Base-by-base conservation (phyloP, 2,888 invertebrate species). In the Campaea margaritaria region DNA sequence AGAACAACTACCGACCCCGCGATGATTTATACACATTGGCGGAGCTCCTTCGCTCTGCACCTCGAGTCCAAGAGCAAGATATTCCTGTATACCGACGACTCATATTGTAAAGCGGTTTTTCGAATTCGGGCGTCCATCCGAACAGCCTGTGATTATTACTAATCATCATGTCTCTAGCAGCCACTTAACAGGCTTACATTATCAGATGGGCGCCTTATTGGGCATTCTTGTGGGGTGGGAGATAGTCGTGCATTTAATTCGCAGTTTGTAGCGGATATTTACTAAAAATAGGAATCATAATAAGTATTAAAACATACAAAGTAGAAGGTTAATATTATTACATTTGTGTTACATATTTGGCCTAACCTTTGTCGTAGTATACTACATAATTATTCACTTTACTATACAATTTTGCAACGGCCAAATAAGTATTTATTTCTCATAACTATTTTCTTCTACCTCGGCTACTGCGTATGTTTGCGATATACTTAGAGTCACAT, bases 1-100 rank as follows among this genome's bases (percentile, higher is more conserved):
- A 91, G 73, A 89, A 89, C 62, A 85, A 78, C 72, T 91, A 91
- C 73, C 75, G 91, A 59, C 90, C 93, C 64, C 91, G 93, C 42
- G 94, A 94, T 65, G 94, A 94, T 71, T 89, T 94, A 46, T 94
- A 94, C 79, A 94, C 94, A 0, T 83, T 94, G 49, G 93, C 94
- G 8, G 94, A 94, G 72, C 84, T 94, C 45, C 83, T 95, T 55
- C 89, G 91, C 67, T 89, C 93, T 7, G 86, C 91, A n/a, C 93
- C 92, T 0, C 81, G 90, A 49, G 93, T 92, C 43, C 90, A 89
- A 78, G 94, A 93, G 65, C 93, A 93, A 64, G 93, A 94, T 59
- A 87, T 93, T 50, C 94, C 94, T 45, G 85, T 94, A 4, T 94
- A 94, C 77, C 94, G 94, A 79, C 93, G 94, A 79, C 89, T 94